A percentile compares a stretch with the other conserved stretches of the same genome.
These are phyloP conservation scores for Epistrophella euchroma DNA, from an alignment of 2,888 invertebrate genomes.

Conservation along the genomic window DNA sequence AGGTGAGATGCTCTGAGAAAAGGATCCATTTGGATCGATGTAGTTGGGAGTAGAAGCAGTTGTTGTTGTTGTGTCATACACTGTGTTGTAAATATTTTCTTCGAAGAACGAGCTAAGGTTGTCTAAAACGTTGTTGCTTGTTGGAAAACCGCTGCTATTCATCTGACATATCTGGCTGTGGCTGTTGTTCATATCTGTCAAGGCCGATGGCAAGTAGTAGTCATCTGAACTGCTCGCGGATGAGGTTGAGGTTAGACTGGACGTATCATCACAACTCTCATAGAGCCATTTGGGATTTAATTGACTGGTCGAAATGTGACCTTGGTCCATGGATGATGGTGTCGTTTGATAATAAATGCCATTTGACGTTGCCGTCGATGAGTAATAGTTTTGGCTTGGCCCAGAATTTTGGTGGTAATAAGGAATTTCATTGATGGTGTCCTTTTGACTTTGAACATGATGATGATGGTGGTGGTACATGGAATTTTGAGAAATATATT, in stretches of 20 bases:
- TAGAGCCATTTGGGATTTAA: slow-evolving; percentile 79
- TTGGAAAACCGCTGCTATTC: slow-evolving; percentile 28
- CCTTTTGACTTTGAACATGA: slow-evolving; percentile 32
- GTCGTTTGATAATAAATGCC: slow-evolving; percentile 39
- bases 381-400: slow-evolving; percentile 46
- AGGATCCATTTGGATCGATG: slow-evolving; percentile 42
- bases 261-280: slow-evolving; percentile 83
- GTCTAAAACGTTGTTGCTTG: slow-evolving; percentile 48
- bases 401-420: slow-evolving; percentile 53
- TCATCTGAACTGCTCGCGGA: slow-evolving; percentile 82
- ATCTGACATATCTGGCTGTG: slow-evolving; percentile 43
- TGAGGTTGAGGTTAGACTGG: slow-evolving; percentile 82
- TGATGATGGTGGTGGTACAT: background rate
- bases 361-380: slow-evolving; percentile 42
- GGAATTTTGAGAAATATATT: slow-evolving; percentile 51
- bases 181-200: slow-evolving; percentile 54
- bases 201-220: slow-evolving; percentile 79
- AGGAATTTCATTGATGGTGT: slow-evolving; percentile 4
- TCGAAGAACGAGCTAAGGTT: slow-evolving; percentile 63
- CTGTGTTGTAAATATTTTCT: slow-evolving; percentile 72
- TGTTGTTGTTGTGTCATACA: slow-evolving; percentile 47
- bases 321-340: slow-evolving; percentile 35
- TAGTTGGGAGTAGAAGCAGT: slow-evolving; percentile 20
- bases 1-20: slow-evolving; percentile 52
- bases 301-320: slow-evolving; percentile 23